Evolutionary conservation across 2,888 invertebrate genomes (phyloP), one percentile per base, ranked within the genome.

Genomic region (Athalia circularis): DNA sequence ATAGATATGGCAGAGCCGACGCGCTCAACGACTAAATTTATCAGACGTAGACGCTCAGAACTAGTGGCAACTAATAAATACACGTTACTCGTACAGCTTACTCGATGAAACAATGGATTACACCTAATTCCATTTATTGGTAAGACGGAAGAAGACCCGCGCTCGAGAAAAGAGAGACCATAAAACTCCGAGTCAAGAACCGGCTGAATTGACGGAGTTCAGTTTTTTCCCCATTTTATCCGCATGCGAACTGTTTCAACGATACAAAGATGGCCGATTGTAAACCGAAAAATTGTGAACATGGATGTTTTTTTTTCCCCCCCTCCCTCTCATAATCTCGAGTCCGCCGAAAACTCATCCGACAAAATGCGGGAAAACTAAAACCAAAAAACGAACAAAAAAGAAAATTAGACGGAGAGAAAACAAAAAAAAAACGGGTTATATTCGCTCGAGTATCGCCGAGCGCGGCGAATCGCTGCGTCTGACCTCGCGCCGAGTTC

Each of bases 61-160:
- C 29, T 29, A 61, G 75, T 75, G 75, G 50, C 52, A 64, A 62
- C 48, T 64, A 62, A 75, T 75, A 75, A 64, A 75, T 75, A 75
- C 50, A 75, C 62, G 67, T 79, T 61, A 64, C 61, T 75, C 29
- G 29, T 29, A 29, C 29, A 29, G 47, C 59, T 13, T 54, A 68
- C 47, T 62, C 68, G 75, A 82, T 78, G 75, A 78, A 76, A 57
- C 70, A 68, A 48, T 70, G 80, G 80, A 79, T 82, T 80, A 82
- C 68, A 57, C 74, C 67, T 80, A 79, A 80, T 80, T 65, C 78
- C 57, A 65, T 79, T 74, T 78, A 80, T 79, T 70, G 79, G 77
- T 74, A 45, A 62, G 29, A 0, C 2, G n/a, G n/a, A n/a, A 29
- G 77, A 48, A 74, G 77, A 75, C 77, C 72, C 65, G 61, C 54